A percentile compares a stretch with the other conserved stretches of the same genome.
Evolutionary conservation across 1,140 invertebrate species (phyloP).

Genomic region (Monochamus saltuarius): DNA sequence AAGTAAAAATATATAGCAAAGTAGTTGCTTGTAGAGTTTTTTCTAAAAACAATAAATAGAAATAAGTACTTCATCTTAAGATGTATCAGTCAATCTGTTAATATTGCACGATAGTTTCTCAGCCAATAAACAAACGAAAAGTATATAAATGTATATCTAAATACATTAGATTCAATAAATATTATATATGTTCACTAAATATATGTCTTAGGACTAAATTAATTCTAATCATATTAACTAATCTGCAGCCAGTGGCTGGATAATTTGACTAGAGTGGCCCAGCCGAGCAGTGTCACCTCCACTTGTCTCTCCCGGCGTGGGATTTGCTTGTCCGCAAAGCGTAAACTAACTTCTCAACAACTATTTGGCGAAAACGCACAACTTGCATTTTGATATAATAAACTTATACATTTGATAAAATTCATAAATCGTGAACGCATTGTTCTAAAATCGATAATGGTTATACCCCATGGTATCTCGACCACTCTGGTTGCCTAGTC

Average conservation of each 20-base stretch:
- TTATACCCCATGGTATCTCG: constrained; percentile 30
- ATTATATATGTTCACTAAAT: constrained; percentile 48
- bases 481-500: constrained; percentile 39
- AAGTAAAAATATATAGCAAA: constrained; percentile 21
- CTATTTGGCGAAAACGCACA: constrained; percentile 48
- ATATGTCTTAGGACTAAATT: constrained; percentile 49
- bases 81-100: constrained; percentile 47
- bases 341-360: constrained; percentile 50
- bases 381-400: constrained; percentile 45
- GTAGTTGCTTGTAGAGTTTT: constrained; percentile 14
- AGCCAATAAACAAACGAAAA: constrained; percentile 43
- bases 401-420: constrained; percentile 48
- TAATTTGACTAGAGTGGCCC: constrained; percentile 54
- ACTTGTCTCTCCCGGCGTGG: constrained; percentile 23
- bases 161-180: constrained; percentile 48
- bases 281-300: constrained; percentile 35
- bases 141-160: constrained; percentile 41
- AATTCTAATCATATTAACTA: constrained; percentile 50
- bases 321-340: constrained; percentile 42
- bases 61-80: constrained; percentile 34
- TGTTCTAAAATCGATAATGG: constrained; percentile 49
- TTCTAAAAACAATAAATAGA: constrained; percentile 28
- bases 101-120: constrained; percentile 50
- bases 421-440: constrained; percentile 48
- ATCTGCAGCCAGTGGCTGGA: constrained; percentile 41